These are phyloP conservation scores for Drosophila pseudoobscura DNA, from an alignment of 1,140 invertebrate species.

Conservation along the genomic window DNA sequence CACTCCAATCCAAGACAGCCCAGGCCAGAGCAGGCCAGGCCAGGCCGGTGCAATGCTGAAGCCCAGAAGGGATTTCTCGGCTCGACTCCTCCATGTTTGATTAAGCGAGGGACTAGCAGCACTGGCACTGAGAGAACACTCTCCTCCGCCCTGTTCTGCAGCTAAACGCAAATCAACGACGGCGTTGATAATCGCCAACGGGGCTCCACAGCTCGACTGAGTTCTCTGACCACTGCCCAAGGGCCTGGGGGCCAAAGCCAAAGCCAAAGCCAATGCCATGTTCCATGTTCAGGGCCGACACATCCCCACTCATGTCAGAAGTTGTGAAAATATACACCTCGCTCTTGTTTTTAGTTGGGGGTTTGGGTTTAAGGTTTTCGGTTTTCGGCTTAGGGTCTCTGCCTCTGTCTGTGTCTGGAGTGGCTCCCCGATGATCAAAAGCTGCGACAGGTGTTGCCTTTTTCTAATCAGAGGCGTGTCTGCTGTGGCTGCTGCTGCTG, in stretches of 20 bases:
- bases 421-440: constrained; percentile 47
- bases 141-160: constrained; percentile 1
- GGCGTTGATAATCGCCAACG: constrained; percentile 76
- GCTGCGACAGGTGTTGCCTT: constrained; percentile 71
- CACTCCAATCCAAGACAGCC: too few relatives aligned
- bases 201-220: constrained; percentile 7
- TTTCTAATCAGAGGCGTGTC: constrained; percentile 77
- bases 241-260: constrained; percentile 5
- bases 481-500: too few relatives aligned
- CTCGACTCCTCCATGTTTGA: constrained; percentile 67
- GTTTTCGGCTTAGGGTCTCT: background rate
- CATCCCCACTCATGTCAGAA: constrained; percentile 67
- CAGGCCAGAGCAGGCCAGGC: too few relatives aligned
- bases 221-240: constrained; percentile 11
- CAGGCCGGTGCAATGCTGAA: constrained; percentile 18
- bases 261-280: background rate
- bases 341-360: constrained; percentile 15
- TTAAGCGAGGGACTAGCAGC: constrained; percentile 58
- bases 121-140: constrained; percentile 5
- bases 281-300: constrained; percentile 1
- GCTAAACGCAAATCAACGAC: constrained; percentile 77
- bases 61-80: constrained; percentile 73
- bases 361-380: too few relatives aligned
- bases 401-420: constrained; percentile 7
- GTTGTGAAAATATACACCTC: constrained; percentile 81